Conservation (phyloP, 2,113 vertebrate genomes). For the Mirza zaza region DNA sequence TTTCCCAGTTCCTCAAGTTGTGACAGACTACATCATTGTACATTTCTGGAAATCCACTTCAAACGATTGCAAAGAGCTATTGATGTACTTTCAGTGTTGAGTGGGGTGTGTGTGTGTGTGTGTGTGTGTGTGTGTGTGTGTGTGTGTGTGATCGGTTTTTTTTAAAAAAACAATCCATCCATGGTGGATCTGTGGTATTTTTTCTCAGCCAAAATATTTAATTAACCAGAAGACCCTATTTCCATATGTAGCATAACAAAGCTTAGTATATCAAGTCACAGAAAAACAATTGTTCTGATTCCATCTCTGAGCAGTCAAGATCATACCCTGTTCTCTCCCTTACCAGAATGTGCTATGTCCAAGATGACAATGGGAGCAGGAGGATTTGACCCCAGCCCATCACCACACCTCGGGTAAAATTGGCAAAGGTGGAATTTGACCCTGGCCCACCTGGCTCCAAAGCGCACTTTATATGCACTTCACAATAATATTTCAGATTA, state of each 20-base stretch:
- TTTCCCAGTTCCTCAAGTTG: neutral
- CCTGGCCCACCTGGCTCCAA: neutral
- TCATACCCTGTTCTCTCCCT: neutral
- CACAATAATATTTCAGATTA: neutral
- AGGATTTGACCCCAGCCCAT: neutral
- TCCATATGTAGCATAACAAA: neutral
- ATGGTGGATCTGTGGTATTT: neutral
- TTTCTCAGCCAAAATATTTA: neutral
- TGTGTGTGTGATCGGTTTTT: neutral
- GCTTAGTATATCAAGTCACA: neutral
- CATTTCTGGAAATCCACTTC: conserved; percentile 43
- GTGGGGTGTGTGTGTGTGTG: neutral
- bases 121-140: too few species aligned
- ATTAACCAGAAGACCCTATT: neutral
- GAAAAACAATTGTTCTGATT: neutral
- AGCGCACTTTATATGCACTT: neutral
- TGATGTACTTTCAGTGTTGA: neutral
- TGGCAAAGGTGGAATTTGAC: neutral
- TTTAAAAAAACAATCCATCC: neutral
- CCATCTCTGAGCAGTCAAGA: neutral
- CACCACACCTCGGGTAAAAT: neutral
- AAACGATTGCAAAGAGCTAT: neutral
- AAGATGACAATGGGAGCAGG: neutral
- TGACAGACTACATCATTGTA: neutral
- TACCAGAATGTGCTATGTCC: neutral